Percentiles rank a stretch among this genome's conserved stretches.
Conservation (phyloP, 2,113 vertebrate species). For the Macquaria ambigua region DNA sequence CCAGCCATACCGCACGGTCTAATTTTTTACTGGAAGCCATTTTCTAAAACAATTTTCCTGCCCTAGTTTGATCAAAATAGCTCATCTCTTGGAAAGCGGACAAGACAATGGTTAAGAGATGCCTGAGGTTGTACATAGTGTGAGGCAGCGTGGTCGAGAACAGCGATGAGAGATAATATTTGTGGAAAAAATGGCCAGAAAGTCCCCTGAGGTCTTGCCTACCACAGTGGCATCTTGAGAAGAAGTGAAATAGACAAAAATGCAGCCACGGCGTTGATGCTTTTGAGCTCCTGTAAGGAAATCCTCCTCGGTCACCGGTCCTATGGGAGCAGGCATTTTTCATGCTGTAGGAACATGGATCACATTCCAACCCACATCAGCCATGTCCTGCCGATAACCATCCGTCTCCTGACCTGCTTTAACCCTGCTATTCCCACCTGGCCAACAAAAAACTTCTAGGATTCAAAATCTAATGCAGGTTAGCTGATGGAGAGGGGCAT, state of each 20-base stretch:
- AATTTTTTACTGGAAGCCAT: slow-evolving; percentile 64
- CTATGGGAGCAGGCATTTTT: slow-evolving; percentile 50
- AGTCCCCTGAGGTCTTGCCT: slow-evolving; percentile 59
- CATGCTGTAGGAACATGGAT: slow-evolving; percentile 46
- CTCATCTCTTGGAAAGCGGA: slow-evolving; percentile 63
- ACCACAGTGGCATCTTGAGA: slow-evolving; percentile 62
- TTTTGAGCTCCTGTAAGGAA: slow-evolving; percentile 68
- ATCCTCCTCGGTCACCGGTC: slow-evolving; percentile 42
- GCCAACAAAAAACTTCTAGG: slow-evolving; percentile 64
- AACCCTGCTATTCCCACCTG: slow-evolving; percentile 73
- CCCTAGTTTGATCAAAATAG: slow-evolving; percentile 68
- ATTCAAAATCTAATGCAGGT: slow-evolving; percentile 56
- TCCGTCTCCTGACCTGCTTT: slow-evolving; percentile 63
- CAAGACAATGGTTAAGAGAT: slow-evolving; percentile 64
- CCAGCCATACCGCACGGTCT: slow-evolving; percentile 40
- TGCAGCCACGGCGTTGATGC: slow-evolving; percentile 15
- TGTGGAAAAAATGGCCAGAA: slow-evolving; percentile 59
- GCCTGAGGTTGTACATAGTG: slow-evolving; percentile 65
- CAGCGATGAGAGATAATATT: slow-evolving; percentile 48
- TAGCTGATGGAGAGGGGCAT: slow-evolving; percentile 49
- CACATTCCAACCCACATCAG: slow-evolving; percentile 24
- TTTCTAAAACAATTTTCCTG: slow-evolving; percentile 65
- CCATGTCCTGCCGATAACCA: slow-evolving; percentile 46
- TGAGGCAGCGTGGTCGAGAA: slow-evolving; percentile 56
- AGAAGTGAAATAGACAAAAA: slow-evolving; percentile 59